phyloP scores from a whole-genome alignment of 2,113 vertebrate species.

The Perca flavescens region DNA sequence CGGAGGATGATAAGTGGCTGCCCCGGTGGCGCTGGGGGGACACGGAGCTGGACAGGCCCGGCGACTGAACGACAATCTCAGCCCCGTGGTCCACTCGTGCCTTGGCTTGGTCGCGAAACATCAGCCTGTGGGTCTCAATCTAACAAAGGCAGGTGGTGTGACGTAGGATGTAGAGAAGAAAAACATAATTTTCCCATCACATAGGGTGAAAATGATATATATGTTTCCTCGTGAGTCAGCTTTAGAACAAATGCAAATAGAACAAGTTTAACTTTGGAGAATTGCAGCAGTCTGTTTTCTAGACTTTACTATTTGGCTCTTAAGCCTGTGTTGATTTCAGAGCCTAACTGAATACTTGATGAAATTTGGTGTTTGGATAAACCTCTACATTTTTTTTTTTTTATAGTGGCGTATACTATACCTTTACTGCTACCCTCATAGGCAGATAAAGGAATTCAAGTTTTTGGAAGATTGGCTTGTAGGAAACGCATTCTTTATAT shows the following conservation, averaged over 20 bases:
- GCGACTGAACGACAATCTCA: constrained; percentile 92
- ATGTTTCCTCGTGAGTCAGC: background rate
- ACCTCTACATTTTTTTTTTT: background rate
- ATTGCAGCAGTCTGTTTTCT: background rate
- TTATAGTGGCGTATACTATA: constrained; percentile 28
- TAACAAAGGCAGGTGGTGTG: constrained; percentile 74
- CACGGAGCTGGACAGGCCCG: constrained; percentile 88
- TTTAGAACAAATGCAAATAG: background rate
- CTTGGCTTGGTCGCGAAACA: constrained; percentile 93
- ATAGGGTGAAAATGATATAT: background rate
- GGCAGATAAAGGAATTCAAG: constrained; percentile 54
- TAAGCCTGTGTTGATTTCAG: background rate
- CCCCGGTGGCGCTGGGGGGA: constrained; percentile 89
- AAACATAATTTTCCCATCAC: background rate
- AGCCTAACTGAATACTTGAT: background rate
- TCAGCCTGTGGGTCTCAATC: constrained; percentile 97
- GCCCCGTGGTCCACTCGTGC: constrained; percentile 96
- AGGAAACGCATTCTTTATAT: background rate
- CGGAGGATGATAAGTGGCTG: constrained; percentile 96
- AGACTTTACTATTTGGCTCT: background rate
- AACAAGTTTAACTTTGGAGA: background rate
- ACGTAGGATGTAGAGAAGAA: constrained; percentile 49
- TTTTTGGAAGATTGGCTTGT: constrained; percentile 62
- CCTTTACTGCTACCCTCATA: constrained; percentile 40
- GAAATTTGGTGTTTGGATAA: background rate